phyloP scores from a whole-genome alignment of 1,140 invertebrate species.

The Drosophila seguyi region DNA sequence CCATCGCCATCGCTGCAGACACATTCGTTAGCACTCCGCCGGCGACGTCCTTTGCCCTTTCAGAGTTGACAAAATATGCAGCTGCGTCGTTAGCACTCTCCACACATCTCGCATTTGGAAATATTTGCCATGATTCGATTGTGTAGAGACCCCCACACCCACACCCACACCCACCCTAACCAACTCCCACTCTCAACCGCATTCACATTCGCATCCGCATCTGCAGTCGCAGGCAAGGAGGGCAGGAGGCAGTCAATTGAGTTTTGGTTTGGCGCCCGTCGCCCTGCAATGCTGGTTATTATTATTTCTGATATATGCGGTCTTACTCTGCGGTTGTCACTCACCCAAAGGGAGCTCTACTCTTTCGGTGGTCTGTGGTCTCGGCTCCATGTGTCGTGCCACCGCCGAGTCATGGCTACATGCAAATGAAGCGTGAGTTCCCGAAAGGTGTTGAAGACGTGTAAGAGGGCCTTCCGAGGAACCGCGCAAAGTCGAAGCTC shows the following conservation, averaged over 20 bases:
- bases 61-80: constrained; percentile 78
- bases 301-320: constrained; percentile 83
- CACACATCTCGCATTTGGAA: constrained; percentile 47
- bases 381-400: constrained; percentile 40
- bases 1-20: constrained; percentile 41
- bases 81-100: constrained; percentile 67
- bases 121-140: constrained; percentile 82
- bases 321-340: constrained; percentile 82
- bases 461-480: constrained; percentile 8
- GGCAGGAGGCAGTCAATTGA: constrained; percentile 54
- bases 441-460: constrained; percentile 76
- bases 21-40: constrained; percentile 50
- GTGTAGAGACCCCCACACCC: constrained; percentile 44
- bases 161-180: background rate
- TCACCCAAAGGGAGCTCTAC: constrained; percentile 37
- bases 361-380: constrained; percentile 44
- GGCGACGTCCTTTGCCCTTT: constrained; percentile 29
- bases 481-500: constrained; percentile 15
- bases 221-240: constrained; percentile 10
- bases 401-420: constrained; percentile 67
- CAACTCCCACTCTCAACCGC: constrained; percentile 15
- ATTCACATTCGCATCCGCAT: constrained; percentile 27
- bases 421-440: constrained; percentile 81
- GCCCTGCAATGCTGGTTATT: constrained; percentile 65
- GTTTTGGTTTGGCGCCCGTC: constrained; percentile 51